A percentile compares a stretch with the other conserved stretches of the same genome.
These are phyloP conservation scores for Sarcophilus harrisii DNA, from an alignment of 2,797 vertebrate species.

Conservation along the genomic window DNA sequence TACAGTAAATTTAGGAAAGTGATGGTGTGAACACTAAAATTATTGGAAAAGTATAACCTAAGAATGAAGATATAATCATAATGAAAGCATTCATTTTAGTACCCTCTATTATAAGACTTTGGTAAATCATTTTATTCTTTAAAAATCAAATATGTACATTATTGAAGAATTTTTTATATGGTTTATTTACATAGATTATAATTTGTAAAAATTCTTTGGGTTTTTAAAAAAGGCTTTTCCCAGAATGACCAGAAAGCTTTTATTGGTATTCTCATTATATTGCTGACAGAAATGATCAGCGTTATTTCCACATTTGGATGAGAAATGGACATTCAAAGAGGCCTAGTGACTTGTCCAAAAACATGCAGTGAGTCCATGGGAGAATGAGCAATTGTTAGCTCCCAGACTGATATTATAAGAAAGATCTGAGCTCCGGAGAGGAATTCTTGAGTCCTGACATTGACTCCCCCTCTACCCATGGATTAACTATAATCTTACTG, in stretches of 20 bases:
- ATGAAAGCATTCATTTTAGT: constrained; percentile 56
- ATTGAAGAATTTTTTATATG: constrained; percentile 46
- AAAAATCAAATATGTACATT: constrained; percentile 29
- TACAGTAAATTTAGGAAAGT: not conserved
- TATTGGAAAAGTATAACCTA: not conserved
- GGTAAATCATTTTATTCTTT: constrained; percentile 48
- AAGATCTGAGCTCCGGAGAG: constrained; percentile 31
- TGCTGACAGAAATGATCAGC: constrained; percentile 51
- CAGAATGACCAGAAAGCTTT: constrained; percentile 60
- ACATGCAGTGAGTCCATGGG: constrained; percentile 39
- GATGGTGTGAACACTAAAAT: not conserved
- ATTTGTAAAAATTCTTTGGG: constrained; percentile 52
- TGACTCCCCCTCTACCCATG: constrained; percentile 4
- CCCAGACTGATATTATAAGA: constrained; percentile 63
- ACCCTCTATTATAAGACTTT: constrained; percentile 53
- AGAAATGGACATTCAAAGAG: constrained; percentile 52
- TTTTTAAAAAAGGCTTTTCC: constrained; percentile 47
- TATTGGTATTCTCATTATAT: constrained; percentile 57
- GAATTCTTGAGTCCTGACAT: constrained; percentile 43
- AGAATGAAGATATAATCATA: not conserved
- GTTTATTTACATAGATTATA: constrained; percentile 10
- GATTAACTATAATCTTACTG: not conserved
- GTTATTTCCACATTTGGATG: constrained; percentile 54
- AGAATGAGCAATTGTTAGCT: constrained; percentile 55
- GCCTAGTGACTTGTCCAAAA: constrained; percentile 27